Evolutionary conservation across 2,113 vertebrate species (phyloP), one percentile per base, ranked within the genome.

Genomic region (Python bivittatus): DNA sequence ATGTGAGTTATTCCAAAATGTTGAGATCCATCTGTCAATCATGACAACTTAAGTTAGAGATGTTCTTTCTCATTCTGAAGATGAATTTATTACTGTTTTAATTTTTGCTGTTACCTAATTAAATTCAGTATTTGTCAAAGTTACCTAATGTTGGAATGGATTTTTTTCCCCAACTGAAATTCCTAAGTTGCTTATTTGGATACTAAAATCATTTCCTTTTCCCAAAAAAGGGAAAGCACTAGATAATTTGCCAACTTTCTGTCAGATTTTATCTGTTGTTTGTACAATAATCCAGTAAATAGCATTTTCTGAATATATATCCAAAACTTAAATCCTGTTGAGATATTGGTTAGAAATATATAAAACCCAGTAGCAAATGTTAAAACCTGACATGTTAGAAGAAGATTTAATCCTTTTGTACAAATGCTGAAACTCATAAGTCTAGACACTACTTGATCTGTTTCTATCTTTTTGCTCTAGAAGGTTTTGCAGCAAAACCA

Each of bases 281-380:
- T 97, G 97, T 97, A 97, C 97, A 97, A 97, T 98, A 98, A 98
- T 98, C 98, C 96, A 52, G 96, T 97, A 98, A 98, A 97, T 98
- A 98, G 98, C 98, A 96, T 98, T 98, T 98, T 98, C 98, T 97
- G 98, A 98, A n/a, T n/a, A n/a, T n/a, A n/a, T n/a, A n/a, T n/a
- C n/a, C n/a, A n/a, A 98, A 96, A 96, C 96, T 98, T 97, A 98
- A 98, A 98, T 98, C 97, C 97, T 96, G 92, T 96, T 96, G 97
- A 97, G 96, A 97, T 98, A 97, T 0, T n/a, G 94, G 96, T 97
- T 98, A 97, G 98, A 98, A 97, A 97, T 97, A 98, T 97, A 96
- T 94, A 94, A 94, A 97, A 96, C 93, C 93, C 95, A 96, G 95
- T 95, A 95, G 94, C 93, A 95, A 95, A 93, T 93, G 60, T 95